phyloP scores from a whole-genome alignment of 2,888 invertebrate species.

The Nebria salina region DNA sequence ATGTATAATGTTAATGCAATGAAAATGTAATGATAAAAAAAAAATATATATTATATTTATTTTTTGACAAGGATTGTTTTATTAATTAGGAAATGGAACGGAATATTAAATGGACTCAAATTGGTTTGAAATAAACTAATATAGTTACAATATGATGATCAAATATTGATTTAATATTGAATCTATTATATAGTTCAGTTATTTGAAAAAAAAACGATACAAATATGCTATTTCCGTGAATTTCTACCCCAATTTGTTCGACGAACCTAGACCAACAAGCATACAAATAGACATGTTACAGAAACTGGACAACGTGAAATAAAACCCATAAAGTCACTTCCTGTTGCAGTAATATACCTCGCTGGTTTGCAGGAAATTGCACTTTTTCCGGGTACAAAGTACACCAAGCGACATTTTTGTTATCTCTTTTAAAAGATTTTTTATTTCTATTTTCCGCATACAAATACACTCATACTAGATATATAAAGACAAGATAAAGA shows the following conservation, averaged over 20 bases:
- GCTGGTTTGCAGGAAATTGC: constrained; percentile 24
- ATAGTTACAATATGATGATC: too few species aligned
- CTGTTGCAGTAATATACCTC: constrained; percentile 15
- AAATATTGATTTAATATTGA: too few species aligned
- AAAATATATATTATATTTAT: too few species aligned
- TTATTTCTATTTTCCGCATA: background rate
- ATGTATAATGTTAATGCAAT: too few species aligned
- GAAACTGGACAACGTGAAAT: constrained; percentile 2
- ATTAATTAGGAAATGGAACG: too few species aligned
- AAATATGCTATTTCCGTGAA: background rate
- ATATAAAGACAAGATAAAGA: background rate
- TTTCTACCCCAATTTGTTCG: background rate
- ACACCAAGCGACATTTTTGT: constrained; percentile 12
- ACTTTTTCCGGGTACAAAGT: constrained; percentile 22
- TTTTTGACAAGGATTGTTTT: too few species aligned
- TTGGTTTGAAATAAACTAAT: too few species aligned
- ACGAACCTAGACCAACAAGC: background rate
- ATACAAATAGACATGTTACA: background rate
- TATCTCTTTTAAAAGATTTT: background rate
- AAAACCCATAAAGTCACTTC: background rate
- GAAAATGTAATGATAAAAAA: too few species aligned
- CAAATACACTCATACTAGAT: constrained; percentile 4
- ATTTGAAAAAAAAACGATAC: background rate
- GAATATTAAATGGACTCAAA: too few species aligned
- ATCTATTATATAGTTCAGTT: background rate